Conservation (phyloP, 1,140 invertebrate species). For the Aphidius gifuensis region DNA sequence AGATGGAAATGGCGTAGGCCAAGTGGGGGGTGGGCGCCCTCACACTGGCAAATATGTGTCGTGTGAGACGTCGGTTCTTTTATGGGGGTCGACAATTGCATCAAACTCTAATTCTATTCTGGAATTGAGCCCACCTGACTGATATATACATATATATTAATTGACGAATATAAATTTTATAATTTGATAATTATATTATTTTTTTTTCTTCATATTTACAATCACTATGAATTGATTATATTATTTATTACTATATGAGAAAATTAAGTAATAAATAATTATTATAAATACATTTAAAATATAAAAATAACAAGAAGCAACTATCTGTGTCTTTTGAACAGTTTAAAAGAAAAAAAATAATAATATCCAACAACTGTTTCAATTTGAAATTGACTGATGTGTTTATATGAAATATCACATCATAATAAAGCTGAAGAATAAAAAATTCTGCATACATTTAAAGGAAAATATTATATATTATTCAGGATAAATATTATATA, state of each 20-base stretch:
- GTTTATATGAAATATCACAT: too few species aligned
- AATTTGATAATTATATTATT: background rate
- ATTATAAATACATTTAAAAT: too few species aligned
- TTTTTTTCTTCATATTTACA: background rate
- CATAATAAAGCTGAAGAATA: too few species aligned
- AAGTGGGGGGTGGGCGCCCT: slow-evolving; percentile 56
- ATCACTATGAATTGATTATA: background rate
- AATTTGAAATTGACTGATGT: too few species aligned
- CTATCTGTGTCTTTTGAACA: too few species aligned
- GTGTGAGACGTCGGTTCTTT: slow-evolving; percentile 49
- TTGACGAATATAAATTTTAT: background rate
- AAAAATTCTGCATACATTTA: background rate
- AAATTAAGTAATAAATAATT: too few species aligned
- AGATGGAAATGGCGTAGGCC: slow-evolving; percentile 54
- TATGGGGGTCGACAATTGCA: slow-evolving; percentile 50
- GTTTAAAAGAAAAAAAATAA: too few species aligned
- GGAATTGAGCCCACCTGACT: slow-evolving; percentile 47
- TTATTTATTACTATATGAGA: too few species aligned
- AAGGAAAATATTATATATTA: background rate
- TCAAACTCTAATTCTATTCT: slow-evolving; percentile 50
- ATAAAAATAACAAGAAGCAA: too few species aligned
- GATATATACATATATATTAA: background rate
- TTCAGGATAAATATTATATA: slow-evolving; percentile 2
- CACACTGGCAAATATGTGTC: slow-evolving; percentile 52
- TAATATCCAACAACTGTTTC: too few species aligned